Evolutionary conservation across 2,888 invertebrate genomes (phyloP).

Genomic region (Orchesellides sinensis): DNA sequence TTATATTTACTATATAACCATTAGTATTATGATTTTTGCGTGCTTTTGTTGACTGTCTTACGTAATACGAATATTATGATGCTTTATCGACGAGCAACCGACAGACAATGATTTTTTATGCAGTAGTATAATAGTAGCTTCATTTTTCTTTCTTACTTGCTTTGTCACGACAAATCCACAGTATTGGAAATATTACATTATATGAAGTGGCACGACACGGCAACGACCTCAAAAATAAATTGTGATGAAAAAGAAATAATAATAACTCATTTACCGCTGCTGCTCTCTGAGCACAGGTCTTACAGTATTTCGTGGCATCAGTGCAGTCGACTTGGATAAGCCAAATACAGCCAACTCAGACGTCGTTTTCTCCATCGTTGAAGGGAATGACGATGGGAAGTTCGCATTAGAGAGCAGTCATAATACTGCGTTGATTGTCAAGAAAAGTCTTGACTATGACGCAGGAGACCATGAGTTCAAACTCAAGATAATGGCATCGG

Average conservation of each 20-base stretch:
- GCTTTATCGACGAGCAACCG: not conserved
- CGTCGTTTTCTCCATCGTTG: constrained; percentile 86
- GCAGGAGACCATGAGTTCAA: constrained; percentile 86
- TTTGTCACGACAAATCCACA: constrained; percentile 57
- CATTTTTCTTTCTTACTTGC: constrained; percentile 33
- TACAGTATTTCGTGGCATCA: constrained; percentile 88
- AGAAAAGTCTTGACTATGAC: constrained; percentile 87
- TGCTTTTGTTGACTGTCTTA: constrained; percentile 26
- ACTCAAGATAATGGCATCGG: constrained; percentile 86
- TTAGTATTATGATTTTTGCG: constrained; percentile 35
- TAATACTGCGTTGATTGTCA: constrained; percentile 85
- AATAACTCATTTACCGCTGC: constrained; percentile 21
- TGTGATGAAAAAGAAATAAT: constrained; percentile 25
- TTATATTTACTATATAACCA: constrained; percentile 14
- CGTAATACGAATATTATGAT: not conserved
- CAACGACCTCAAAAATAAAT: constrained; percentile 55
- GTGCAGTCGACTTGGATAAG: constrained; percentile 89
- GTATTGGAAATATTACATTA: constrained; percentile 29
- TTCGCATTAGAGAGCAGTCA: constrained; percentile 88
- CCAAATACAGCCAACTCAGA: constrained; percentile 93
- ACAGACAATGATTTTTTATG: not conserved
- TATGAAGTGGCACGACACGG: constrained; percentile 50
- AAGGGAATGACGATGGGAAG: constrained; percentile 85
- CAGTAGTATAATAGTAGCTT: no score
- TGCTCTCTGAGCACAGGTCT: constrained; percentile 80